A percentile compares a stretch with the other conserved stretches of the same genome.
phyloP scores from a whole-genome alignment of 2,888 invertebrate genomes.

The Acronicta aceris region DNA sequence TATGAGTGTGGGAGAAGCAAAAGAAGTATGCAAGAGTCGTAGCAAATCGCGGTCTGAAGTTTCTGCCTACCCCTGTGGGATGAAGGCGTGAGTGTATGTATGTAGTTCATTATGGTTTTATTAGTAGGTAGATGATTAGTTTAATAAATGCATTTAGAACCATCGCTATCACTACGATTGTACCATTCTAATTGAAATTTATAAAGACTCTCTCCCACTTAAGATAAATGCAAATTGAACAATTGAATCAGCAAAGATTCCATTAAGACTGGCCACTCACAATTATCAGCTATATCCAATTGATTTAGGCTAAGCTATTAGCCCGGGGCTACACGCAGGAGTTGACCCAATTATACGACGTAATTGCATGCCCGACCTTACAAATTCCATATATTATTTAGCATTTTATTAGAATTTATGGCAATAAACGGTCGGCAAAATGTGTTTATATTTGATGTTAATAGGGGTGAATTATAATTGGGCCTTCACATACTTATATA shows the following conservation, averaged over 20 bases:
- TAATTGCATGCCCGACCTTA: conserved; percentile 53
- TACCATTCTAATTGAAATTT: background rate
- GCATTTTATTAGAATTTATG: conserved; percentile 51
- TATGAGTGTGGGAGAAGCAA: too few species aligned
- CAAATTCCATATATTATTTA: conserved; percentile 52
- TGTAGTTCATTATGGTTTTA: too few species aligned
- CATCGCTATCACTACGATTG: too few species aligned
- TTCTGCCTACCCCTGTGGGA: too few species aligned
- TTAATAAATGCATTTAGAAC: too few species aligned
- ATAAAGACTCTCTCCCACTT: conserved; percentile 33
- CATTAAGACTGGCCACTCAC: conserved; percentile 53
- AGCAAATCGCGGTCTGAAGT: too few species aligned
- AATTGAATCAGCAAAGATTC: conserved; percentile 57
- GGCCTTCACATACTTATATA: too few species aligned
- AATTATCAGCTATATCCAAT: conserved; percentile 63
- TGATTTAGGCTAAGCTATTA: conserved; percentile 63
- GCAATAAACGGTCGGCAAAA: conserved; percentile 31
- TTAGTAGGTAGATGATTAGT: too few species aligned
- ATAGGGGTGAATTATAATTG: conserved; percentile 42
- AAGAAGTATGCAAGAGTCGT: too few species aligned
- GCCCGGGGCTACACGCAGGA: conserved; percentile 42
- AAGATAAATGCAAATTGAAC: conserved; percentile 45
- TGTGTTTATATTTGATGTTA: conserved; percentile 48
- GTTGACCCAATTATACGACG: conserved; percentile 57
- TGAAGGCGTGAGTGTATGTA: too few species aligned